Conservation (phyloP, 2,797 vertebrate species). For the Pteropus rufus region DNA sequence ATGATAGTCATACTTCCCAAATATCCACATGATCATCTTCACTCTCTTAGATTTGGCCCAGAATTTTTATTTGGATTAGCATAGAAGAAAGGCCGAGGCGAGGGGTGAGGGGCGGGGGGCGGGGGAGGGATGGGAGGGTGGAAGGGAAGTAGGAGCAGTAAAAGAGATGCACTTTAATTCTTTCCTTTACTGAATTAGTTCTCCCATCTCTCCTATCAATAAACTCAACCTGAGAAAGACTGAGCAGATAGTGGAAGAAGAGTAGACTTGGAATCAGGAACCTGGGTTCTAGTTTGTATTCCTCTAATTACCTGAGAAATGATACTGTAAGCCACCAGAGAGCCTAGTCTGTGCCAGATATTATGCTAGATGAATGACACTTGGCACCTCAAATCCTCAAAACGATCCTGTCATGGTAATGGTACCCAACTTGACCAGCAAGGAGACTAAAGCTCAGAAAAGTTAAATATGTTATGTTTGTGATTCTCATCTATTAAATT, state of each 20-base stretch:
- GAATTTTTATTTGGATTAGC: background rate
- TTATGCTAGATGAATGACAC: background rate
- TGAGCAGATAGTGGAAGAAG: background rate
- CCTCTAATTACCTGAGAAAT: background rate
- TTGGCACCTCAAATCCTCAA: background rate
- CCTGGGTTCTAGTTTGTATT: background rate
- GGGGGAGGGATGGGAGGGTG: background rate
- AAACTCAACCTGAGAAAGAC: background rate
- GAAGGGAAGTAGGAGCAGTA: background rate
- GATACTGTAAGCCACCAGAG: background rate
- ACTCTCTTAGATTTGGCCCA: background rate
- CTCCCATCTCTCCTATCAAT: background rate
- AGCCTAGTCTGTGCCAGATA: background rate
- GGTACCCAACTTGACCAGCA: background rate
- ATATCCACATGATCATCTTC: background rate
- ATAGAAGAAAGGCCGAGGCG: background rate
- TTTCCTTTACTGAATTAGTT: background rate
- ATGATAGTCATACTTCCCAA: background rate
- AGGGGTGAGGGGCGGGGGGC: too few species aligned
- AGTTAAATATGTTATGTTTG: background rate
- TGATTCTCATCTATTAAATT: background rate
- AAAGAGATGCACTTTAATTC: background rate
- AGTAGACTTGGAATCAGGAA: background rate
- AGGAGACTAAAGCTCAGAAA: background rate
- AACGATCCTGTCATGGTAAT: background rate